phyloP scores from a whole-genome alignment of 1,140 invertebrate genomes.

The Galendromus occidentalis region DNA sequence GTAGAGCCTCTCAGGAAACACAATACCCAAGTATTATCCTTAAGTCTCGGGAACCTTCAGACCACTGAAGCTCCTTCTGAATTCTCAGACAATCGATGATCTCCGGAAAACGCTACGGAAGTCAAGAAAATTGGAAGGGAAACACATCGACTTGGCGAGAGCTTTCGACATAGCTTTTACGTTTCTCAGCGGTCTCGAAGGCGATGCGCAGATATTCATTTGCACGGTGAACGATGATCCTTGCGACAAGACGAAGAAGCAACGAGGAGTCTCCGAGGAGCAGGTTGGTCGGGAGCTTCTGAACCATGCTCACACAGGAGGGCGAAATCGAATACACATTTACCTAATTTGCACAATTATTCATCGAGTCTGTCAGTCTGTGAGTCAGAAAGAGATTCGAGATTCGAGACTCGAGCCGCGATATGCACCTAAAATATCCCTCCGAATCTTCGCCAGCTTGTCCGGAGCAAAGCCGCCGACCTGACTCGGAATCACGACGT shows the following conservation, averaged over 20 bases:
- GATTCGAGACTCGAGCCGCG: too few relatives aligned
- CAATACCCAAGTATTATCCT: neutral
- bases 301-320: too few relatives aligned
- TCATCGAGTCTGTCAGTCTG: too few relatives aligned
- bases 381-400: too few relatives aligned
- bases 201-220: neutral
- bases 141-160: neutral
- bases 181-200: neutral
- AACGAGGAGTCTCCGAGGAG: neutral
- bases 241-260: neutral
- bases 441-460: neutral
- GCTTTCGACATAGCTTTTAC: neutral
- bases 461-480: neutral
- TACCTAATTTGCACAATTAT: too few relatives aligned
- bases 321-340: too few relatives aligned
- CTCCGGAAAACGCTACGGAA: neutral
- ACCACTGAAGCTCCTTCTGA: neutral
- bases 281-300: neutral
- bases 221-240: conserved; percentile 2
- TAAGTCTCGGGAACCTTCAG: neutral
- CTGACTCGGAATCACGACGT: neutral
- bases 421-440: too few relatives aligned
- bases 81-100: neutral
- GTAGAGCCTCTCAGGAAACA: neutral
- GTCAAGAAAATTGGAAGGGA: neutral